Evolutionary conservation across 1,140 invertebrate genomes (phyloP).

Genomic region (Lepidotrigona ventralis): DNA sequence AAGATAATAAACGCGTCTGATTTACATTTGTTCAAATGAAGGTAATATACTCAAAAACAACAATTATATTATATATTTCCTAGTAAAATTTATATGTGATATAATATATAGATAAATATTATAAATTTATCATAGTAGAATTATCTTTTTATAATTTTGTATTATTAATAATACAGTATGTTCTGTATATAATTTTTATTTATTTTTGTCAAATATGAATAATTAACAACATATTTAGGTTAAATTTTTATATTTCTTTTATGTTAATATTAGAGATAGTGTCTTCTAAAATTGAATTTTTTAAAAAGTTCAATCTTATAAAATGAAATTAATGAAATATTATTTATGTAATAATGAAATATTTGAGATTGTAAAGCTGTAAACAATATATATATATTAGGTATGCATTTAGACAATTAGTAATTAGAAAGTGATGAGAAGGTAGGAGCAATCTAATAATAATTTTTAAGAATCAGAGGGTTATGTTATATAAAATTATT

Average conservation of each 20-base stretch:
- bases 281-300: neutral
- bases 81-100: neutral
- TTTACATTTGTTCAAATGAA: constrained; percentile 6
- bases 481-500: neutral
- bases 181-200: neutral
- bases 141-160: neutral
- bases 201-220: neutral
- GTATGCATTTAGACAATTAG: no score
- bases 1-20: neutral
- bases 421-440: no score
- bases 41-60: constrained; percentile 7
- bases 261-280: neutral
- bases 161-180: neutral
- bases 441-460: no score
- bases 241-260: neutral
- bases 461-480: no score
- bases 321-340: no score
- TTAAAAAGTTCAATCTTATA: no score
- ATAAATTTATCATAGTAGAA: neutral
- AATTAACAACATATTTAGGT: neutral
- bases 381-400: no score
- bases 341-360: no score
- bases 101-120: neutral
- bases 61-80: neutral
- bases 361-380: no score